Evolutionary conservation across 92 coral and sea anemone species (phyloP).

Genomic region (Epizoanthus rinbou): DNA sequence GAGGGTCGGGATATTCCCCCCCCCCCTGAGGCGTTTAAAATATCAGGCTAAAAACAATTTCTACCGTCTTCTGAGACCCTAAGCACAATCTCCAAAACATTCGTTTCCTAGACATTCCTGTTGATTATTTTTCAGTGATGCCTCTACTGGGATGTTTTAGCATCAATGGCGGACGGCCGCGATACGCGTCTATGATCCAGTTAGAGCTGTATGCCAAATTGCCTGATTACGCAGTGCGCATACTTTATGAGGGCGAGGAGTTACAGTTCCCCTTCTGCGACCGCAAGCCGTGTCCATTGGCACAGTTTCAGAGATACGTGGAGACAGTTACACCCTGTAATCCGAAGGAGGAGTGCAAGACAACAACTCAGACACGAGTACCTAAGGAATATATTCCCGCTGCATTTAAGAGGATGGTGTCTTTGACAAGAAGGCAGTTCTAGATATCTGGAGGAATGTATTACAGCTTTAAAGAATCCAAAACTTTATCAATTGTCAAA

Average conservation of each 20-base stretch:
- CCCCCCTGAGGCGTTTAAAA: too few relatives aligned
- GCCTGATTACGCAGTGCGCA: background rate
- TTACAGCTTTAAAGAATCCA: too few relatives aligned
- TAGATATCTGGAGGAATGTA: too few relatives aligned
- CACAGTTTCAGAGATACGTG: background rate
- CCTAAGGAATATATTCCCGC: background rate
- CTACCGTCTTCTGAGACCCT: too few relatives aligned
- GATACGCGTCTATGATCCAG: slow-evolving; percentile 2
- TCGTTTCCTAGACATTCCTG: too few relatives aligned
- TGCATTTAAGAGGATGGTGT: slow-evolving; percentile 3
- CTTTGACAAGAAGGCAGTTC: background rate
- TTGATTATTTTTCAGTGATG: background rate
- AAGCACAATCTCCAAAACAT: too few relatives aligned
- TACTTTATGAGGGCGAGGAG: background rate
- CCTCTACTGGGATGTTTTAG: background rate
- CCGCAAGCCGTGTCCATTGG: background rate
- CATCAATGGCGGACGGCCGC: background rate
- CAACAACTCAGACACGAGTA: background rate
- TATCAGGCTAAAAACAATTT: too few relatives aligned
- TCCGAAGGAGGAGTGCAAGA: background rate
- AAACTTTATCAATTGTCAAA: too few relatives aligned
- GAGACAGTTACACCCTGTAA: background rate
- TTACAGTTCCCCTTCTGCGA: background rate
- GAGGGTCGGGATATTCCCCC: too few relatives aligned
- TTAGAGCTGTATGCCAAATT: background rate